Base-by-base conservation (phyloP, 2,888 invertebrate species). In the Cordilura impudica region DNA sequence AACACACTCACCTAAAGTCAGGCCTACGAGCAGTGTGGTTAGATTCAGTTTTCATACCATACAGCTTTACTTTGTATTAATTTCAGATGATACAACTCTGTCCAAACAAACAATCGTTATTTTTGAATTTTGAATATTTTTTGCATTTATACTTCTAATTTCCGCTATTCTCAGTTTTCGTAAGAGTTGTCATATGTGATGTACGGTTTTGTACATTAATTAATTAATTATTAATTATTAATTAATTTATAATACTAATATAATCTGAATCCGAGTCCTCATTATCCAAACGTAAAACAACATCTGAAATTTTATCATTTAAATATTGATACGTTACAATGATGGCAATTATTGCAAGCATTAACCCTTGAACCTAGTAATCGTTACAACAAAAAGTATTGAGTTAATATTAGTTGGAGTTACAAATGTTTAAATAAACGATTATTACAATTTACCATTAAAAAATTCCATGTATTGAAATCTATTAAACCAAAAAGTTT, bases 281-380 rank as follows among this genome's bases (percentile, higher is more conserved):
- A 14, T 35, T 60, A 18, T 81, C 80, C 12, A 82, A 8, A 10
- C 58, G 70, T 19, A 60, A 45, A 23, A 60, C 66, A n/a, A 83
- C 60, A 16, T n/a, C 47, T 35, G 51, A 19, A 35, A 84, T 83
- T 65, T 83, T 77, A 45, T 83, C 83, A 26, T 67, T 75, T 3
- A 85, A 79, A 61, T 83, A 83, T 16, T 81, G 56, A 60, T 81
- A 83, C 0, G 49, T 35, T n/a, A 84, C 77, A 43, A 81, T 81
- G 0, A 84, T 2, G 1, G 81, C 79, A 53, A 84, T 82, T 31
- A 67, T 69, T 31, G 82, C 18, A 7, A 82, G 78, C 19, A 81
- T 53, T 6, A 83, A 35, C 12, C 75, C 14, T 39, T 84, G 83
- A n/a, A 83, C 39, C 85, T 86, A 60, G 1, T 81, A 83, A 29